Conservation (phyloP, 1,140 invertebrate species). For the Phymorhynchus buccinoides region DNA sequence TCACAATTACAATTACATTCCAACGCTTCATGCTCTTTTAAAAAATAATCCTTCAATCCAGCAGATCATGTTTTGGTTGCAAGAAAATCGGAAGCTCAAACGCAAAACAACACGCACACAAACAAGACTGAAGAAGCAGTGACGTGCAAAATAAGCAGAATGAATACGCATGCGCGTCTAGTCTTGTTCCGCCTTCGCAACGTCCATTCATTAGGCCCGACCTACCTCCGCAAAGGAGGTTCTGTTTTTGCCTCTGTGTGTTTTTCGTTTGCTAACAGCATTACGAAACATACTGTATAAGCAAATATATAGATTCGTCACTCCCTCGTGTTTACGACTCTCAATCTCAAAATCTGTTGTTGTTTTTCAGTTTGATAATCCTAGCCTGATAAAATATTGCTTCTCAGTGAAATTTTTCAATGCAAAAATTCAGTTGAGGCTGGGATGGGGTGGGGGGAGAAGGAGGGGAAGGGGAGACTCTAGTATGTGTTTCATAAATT, state of each 20-base stretch:
- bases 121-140: slow-evolving; percentile 35
- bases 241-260: background rate
- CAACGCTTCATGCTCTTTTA: background rate
- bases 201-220: slow-evolving; percentile 25
- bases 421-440: too few relatives aligned
- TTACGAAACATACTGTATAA: too few relatives aligned
- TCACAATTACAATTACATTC: background rate
- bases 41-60: background rate
- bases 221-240: too few relatives aligned
- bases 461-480: too few relatives aligned
- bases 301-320: too few relatives aligned
- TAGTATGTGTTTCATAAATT: too few relatives aligned
- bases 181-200: slow-evolving; percentile 34
- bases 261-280: background rate
- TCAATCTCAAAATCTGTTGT: too few relatives aligned
- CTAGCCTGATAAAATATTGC: too few relatives aligned
- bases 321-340: too few relatives aligned
- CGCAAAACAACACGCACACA: slow-evolving; percentile 13
- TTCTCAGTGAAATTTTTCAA: too few relatives aligned
- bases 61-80: background rate
- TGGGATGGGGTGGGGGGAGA: too few relatives aligned
- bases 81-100: background rate
- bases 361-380: too few relatives aligned
- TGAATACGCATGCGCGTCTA: slow-evolving; percentile 21
- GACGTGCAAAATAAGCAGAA: slow-evolving; percentile 43